phyloP scores from a whole-genome alignment of 2,797 vertebrate species.

The Acestrorhynchus altus region DNA sequence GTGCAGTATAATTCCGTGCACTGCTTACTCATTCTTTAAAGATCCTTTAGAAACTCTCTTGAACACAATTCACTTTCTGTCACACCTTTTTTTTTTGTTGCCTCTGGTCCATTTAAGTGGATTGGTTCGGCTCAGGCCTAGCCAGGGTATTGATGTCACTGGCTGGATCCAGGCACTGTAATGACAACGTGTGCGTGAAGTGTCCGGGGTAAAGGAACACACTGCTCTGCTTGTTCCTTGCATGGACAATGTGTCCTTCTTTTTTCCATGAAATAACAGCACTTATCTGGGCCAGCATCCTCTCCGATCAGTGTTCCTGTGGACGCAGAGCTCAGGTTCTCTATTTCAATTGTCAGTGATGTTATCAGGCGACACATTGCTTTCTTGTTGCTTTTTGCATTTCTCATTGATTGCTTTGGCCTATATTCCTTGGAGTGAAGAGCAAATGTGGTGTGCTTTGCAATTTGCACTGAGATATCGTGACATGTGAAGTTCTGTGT shows the following conservation, averaged over 20 bases:
- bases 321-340: conserved; percentile 37
- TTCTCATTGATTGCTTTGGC: conserved; percentile 60
- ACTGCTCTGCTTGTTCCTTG: conserved; percentile 5
- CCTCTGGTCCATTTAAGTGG: conserved; percentile 40
- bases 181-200: conserved; percentile 26
- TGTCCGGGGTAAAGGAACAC: conserved; percentile 14
- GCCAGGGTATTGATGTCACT: conserved; percentile 30
- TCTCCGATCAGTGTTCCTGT: conserved; percentile 18
- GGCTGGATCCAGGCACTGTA: conserved; percentile 15
- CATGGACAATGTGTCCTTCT: conserved; percentile 43
- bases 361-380: conserved; percentile 48
- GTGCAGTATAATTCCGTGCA: conserved; percentile 59
- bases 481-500: conserved; percentile 55
- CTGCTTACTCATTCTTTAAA: conserved; percentile 59
- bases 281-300: conserved; percentile 18
- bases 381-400: conserved; percentile 51
- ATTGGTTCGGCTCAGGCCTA: conserved; percentile 13
- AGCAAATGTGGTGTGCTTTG: conserved; percentile 56
- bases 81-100: conserved; percentile 62
- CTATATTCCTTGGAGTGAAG: conserved; percentile 32
- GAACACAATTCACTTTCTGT: conserved; percentile 52
- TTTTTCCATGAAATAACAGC: conserved; percentile 41
- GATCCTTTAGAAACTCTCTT: conserved; percentile 59
- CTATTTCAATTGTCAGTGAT: conserved; percentile 50
- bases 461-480: conserved; percentile 52